phyloP scores from a whole-genome alignment of 2,113 vertebrate genomes.

The Haemorhous mexicanus region DNA sequence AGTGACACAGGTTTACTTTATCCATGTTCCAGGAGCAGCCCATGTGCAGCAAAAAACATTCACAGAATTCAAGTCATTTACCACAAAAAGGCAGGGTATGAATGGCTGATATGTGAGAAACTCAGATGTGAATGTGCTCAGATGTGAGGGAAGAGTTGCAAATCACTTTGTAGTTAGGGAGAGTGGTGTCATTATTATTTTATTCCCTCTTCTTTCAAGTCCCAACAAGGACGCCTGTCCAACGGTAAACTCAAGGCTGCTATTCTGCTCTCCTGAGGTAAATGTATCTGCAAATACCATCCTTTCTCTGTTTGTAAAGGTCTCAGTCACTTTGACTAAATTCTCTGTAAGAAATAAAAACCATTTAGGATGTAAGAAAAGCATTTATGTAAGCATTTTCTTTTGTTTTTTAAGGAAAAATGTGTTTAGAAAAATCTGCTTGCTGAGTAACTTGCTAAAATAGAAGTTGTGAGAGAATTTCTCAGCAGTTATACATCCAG shows the following conservation, averaged over 20 bases:
- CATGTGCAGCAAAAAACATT: accelerated
- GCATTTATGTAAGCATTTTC: not conserved
- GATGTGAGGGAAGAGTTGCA: not conserved
- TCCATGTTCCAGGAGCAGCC: not conserved
- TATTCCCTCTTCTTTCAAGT: not conserved
- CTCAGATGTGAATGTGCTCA: not conserved
- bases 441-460: not conserved
- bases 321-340: not conserved
- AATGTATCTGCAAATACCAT: not conserved
- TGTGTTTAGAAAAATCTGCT: not conserved
- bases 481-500: not conserved
- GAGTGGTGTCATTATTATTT: not conserved
- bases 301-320: not conserved
- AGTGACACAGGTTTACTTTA: not conserved
- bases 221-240: not conserved
- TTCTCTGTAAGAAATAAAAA: not conserved
- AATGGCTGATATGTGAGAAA: not conserved
- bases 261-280: not conserved
- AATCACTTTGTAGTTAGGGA: not conserved
- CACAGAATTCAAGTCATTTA: not conserved
- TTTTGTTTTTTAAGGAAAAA: not conserved
- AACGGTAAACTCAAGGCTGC: not conserved
- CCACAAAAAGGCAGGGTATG: not conserved
- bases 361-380: not conserved
- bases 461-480: not conserved